phyloP scores from a whole-genome alignment of 2,113 vertebrate species.

The Dipodomys ordii region DNA sequence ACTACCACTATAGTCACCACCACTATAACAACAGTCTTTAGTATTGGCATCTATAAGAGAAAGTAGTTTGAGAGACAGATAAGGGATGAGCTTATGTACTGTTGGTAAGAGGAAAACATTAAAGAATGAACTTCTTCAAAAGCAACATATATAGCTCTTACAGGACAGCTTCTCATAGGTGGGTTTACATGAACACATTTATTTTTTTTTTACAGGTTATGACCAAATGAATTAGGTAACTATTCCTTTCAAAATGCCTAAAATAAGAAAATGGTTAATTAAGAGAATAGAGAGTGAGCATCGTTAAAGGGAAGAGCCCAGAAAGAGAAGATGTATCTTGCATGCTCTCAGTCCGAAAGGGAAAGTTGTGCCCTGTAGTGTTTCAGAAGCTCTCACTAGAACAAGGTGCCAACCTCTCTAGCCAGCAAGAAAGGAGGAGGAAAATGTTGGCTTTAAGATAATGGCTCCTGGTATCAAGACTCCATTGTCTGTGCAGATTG shows the following conservation, averaged over 20 bases:
- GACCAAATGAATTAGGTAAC: background rate
- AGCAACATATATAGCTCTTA: background rate
- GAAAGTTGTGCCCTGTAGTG: background rate
- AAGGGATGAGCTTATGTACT: background rate
- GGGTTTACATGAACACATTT: background rate
- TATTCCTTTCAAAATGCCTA: background rate
- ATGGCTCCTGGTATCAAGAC: background rate
- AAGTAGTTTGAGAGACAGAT: background rate
- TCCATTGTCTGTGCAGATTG: slow-evolving; percentile 55
- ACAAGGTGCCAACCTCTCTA: no score
- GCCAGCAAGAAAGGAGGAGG: background rate
- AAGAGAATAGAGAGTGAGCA: background rate
- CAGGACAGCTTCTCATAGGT: background rate
- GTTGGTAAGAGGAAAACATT: background rate
- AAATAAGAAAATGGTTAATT: background rate
- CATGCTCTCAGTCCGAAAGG: background rate
- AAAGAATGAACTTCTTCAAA: background rate
- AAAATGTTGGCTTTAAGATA: background rate
- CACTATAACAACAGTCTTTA: background rate
- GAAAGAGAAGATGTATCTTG: background rate
- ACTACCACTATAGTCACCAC: no score
- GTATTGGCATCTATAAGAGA: background rate
- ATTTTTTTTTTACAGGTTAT: background rate
- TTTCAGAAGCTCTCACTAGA: slow-evolving; percentile 10
- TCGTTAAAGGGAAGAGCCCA: background rate